Evolutionary conservation across 2,888 invertebrate genomes (phyloP).

Genomic region (Tenthredo scrophulariae): DNA sequence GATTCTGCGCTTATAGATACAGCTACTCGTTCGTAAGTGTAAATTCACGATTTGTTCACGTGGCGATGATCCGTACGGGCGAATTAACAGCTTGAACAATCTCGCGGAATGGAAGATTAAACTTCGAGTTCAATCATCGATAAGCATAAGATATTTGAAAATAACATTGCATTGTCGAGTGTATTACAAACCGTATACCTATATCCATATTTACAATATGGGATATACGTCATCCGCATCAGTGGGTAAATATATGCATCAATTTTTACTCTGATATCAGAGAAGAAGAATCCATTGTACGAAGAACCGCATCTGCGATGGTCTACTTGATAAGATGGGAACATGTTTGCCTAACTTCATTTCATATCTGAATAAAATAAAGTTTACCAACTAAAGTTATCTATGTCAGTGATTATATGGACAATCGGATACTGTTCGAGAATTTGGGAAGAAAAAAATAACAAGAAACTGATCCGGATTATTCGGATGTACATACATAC

Average conservation of each 20-base stretch:
- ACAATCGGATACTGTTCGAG: not conserved
- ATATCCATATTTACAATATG: not conserved
- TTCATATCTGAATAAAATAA: not conserved
- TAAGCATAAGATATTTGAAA: not conserved
- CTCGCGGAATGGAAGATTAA: not conserved
- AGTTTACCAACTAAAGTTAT: not conserved
- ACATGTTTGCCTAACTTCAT: not conserved
- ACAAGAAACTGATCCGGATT: not conserved
- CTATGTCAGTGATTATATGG: not conserved
- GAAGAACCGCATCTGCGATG: not conserved
- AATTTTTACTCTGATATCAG: not conserved
- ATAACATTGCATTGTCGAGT: not conserved
- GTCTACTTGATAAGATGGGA: not conserved
- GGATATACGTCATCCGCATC: not conserved
- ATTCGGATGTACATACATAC: not conserved
- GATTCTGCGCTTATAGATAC: not conserved
- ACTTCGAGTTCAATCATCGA: not conserved
- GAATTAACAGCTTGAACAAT: not conserved
- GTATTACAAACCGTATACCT: not conserved
- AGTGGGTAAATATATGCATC: not conserved
- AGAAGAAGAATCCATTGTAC: not conserved
- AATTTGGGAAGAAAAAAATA: not conserved
- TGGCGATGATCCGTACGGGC: not conserved
- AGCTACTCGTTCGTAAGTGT: not conserved
- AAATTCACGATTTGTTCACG: not conserved